Conservation (phyloP, 2,888 invertebrate species). For the Cyclophora punctaria region DNA sequence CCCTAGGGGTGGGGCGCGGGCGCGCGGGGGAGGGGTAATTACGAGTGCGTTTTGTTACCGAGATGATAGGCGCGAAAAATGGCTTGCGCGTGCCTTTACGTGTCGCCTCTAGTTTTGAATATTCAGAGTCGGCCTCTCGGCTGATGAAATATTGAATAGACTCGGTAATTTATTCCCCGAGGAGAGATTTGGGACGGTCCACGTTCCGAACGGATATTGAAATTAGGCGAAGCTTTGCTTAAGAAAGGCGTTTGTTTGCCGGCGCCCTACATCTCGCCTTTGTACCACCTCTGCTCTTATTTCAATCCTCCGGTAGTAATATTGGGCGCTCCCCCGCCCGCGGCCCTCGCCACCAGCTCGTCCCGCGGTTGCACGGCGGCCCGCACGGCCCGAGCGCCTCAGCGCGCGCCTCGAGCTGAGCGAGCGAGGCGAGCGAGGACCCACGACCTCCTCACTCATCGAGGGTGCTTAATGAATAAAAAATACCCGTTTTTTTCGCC, state of each 20-base stretch:
- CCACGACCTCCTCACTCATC: too few relatives aligned
- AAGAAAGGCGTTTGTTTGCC: slow-evolving; percentile 69
- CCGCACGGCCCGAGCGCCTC: too few relatives aligned
- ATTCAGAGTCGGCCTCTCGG: slow-evolving; percentile 69
- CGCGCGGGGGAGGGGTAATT: slow-evolving; percentile 59
- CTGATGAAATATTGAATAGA: slow-evolving; percentile 75
- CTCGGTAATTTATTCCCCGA: slow-evolving; percentile 70
- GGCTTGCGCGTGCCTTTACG: slow-evolving; percentile 75
- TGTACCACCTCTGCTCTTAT: slow-evolving; percentile 24
- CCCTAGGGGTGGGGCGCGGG: slow-evolving; percentile 32
- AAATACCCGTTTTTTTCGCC: slow-evolving; percentile 67
- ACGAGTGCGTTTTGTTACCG: slow-evolving; percentile 76
- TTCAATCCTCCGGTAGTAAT: slow-evolving; percentile 9
- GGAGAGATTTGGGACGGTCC: slow-evolving; percentile 68
- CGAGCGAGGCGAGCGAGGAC: too few relatives aligned
- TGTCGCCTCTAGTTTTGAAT: slow-evolving; percentile 74
- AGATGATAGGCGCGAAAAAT: slow-evolving; percentile 76
- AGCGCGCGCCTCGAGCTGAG: too few relatives aligned
- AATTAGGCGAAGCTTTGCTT: slow-evolving; percentile 71
- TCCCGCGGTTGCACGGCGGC: too few relatives aligned
- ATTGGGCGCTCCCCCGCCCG: too few relatives aligned
- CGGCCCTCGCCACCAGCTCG: too few relatives aligned
- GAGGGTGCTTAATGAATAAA: slow-evolving; percentile 75
- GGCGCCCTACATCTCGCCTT: slow-evolving; percentile 39
- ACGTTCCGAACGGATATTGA: slow-evolving; percentile 70